These are phyloP conservation scores for Anniella stebbinsi DNA, from an alignment of 2,797 vertebrate genomes.

Conservation along the genomic window DNA sequence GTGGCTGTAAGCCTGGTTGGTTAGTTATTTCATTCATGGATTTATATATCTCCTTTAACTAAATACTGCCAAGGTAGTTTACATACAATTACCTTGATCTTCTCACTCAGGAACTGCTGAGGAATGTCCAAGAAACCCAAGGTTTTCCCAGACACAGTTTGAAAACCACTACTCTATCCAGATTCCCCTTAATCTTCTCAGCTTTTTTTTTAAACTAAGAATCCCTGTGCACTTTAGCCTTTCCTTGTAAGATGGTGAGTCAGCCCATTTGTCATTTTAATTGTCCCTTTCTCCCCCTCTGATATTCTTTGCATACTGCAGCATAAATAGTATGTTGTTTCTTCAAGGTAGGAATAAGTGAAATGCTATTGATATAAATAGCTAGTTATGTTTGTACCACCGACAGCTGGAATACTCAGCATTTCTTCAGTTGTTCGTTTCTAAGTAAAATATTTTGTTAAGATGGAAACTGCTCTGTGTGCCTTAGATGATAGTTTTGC, in stretches of 20 bases:
- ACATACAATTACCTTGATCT: neutral
- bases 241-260: neutral
- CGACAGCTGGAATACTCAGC: neutral
- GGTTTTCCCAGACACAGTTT: neutral
- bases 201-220: neutral
- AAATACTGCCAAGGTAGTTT: neutral
- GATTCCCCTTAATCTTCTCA: neutral
- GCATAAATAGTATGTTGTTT: neutral
- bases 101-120: neutral
- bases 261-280: neutral
- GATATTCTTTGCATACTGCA: neutral
- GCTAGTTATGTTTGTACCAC: neutral
- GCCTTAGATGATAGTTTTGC: neutral
- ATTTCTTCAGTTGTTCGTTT: neutral
- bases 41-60: neutral
- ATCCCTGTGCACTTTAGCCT: neutral
- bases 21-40: neutral
- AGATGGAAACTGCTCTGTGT: neutral
- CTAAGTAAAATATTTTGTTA: constrained; percentile 5
- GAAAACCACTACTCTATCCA: neutral
- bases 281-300: neutral
- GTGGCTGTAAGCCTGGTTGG: neutral
- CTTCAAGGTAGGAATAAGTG: neutral
- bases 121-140: neutral
- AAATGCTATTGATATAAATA: neutral